phyloP scores from a whole-genome alignment of 2,113 vertebrate genomes.

The Oreochromis niloticus region DNA sequence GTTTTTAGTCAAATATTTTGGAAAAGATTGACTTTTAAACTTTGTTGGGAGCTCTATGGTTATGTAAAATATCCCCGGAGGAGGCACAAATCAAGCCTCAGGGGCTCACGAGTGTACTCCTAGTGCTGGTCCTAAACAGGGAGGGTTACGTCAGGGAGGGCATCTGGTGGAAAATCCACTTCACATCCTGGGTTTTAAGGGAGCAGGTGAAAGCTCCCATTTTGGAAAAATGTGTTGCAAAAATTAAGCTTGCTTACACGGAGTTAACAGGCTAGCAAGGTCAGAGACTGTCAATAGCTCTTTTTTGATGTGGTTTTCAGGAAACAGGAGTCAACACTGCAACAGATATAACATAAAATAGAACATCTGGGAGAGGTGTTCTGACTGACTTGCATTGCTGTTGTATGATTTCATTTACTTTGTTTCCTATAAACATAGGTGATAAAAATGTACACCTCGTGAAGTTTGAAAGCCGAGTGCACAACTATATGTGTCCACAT shows the following conservation, averaged over 20 bases:
- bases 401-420: neutral
- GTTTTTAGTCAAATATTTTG: neutral
- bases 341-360: neutral
- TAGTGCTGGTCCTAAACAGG: neutral
- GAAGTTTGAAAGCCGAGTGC: neutral
- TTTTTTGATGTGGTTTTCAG: neutral
- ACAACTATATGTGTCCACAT: neutral
- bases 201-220: neutral
- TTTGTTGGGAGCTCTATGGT: neutral
- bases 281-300: neutral
- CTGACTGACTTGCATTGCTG: neutral
- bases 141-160: neutral
- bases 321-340: neutral
- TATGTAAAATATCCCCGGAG: neutral
- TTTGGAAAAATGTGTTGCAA: neutral
- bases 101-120: neutral
- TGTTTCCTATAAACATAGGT: neutral
- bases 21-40: neutral
- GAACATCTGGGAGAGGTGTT: neutral
- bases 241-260: neutral
- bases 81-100: neutral
- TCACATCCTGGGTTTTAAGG: neutral
- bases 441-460: neutral
- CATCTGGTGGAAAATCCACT: neutral
- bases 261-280: neutral